These are phyloP conservation scores for Drosophila multiciliata DNA, from an alignment of 2,888 invertebrate species.

Conservation along the genomic window DNA sequence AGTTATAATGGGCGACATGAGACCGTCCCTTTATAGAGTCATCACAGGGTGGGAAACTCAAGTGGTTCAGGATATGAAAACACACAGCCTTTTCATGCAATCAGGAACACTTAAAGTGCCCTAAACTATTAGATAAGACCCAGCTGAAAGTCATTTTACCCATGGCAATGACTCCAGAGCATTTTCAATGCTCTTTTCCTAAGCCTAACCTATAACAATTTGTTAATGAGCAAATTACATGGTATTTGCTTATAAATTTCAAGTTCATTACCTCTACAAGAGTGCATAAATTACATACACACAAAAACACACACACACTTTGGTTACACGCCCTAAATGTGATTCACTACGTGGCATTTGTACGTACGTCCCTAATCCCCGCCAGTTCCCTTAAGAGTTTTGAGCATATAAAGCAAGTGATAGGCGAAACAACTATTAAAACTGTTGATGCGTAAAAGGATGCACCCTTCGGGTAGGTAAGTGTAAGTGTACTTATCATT, in stretches of 20 bases:
- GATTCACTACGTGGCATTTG: slow-evolving; percentile 35
- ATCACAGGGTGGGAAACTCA: slow-evolving; percentile 41
- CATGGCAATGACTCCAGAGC: slow-evolving; percentile 29
- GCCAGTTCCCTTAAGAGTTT: slow-evolving; percentile 30
- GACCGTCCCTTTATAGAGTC: slow-evolving; percentile 19
- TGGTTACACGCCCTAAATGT: slow-evolving; percentile 63
- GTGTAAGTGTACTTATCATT: slow-evolving; percentile 53
- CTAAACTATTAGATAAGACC: slow-evolving; percentile 29
- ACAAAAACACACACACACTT: slow-evolving; percentile 7
- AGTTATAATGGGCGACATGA: slow-evolving; percentile 57
- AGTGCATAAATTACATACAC: slow-evolving; percentile 42
- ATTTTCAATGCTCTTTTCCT: background rate
- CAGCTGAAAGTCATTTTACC: background rate
- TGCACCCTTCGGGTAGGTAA: slow-evolving; percentile 43
- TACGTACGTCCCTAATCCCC: slow-evolving; percentile 19
- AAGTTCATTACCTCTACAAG: slow-evolving; percentile 51
- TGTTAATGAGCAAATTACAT: slow-evolving; percentile 74
- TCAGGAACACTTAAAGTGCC: slow-evolving; percentile 13
- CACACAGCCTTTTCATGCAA: slow-evolving; percentile 10
- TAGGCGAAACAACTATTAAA: slow-evolving; percentile 63
- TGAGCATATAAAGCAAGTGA: slow-evolving; percentile 29
- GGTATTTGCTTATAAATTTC: slow-evolving; percentile 57
- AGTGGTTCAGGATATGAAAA: slow-evolving; percentile 39
- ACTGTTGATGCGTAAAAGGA: slow-evolving; percentile 75
- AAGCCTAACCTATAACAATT: slow-evolving; percentile 55